These are phyloP conservation scores for Lottia gigantea DNA, from an alignment of 2,888 invertebrate genomes.

Conservation along the genomic window DNA sequence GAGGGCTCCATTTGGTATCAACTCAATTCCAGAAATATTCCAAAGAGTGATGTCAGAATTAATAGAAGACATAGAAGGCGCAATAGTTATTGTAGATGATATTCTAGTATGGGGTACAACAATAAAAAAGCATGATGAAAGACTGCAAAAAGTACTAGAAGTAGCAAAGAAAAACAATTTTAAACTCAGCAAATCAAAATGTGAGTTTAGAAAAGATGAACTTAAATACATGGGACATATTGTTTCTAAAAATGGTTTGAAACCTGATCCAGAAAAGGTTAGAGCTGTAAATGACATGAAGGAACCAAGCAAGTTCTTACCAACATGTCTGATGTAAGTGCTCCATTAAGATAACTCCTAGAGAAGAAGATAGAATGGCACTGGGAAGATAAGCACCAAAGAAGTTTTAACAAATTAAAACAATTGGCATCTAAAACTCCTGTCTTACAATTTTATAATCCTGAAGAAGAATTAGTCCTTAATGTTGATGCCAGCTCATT, in stretches of 20 bases:
- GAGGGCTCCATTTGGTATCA: conserved; percentile 31
- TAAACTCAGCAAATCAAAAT: conserved; percentile 19
- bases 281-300: conserved; percentile 20
- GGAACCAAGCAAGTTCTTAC: conserved; percentile 28
- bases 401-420: conserved; percentile 27
- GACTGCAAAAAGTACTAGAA: neutral
- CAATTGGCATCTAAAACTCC: neutral
- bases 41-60: conserved; percentile 25
- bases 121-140: conserved; percentile 27
- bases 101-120: conserved; percentile 29
- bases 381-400: conserved; percentile 27
- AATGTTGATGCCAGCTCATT: neutral
- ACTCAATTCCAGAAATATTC: conserved; percentile 27
- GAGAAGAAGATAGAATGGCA: conserved; percentile 18
- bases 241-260: conserved; percentile 19
- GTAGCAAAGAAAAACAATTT: conserved; percentile 5
- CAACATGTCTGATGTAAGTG: conserved; percentile 21
- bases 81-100: conserved; percentile 32
- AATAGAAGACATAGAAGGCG: conserved; percentile 29
- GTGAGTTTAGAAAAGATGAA: conserved; percentile 23
- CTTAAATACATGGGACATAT: conserved; percentile 15
- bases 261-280: conserved; percentile 29
- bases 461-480: neutral
- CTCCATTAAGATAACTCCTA: conserved; percentile 20
- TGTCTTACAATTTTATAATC: neutral